Conservation (phyloP, 2,888 invertebrate species). For the Baronia brevicornis region DNA sequence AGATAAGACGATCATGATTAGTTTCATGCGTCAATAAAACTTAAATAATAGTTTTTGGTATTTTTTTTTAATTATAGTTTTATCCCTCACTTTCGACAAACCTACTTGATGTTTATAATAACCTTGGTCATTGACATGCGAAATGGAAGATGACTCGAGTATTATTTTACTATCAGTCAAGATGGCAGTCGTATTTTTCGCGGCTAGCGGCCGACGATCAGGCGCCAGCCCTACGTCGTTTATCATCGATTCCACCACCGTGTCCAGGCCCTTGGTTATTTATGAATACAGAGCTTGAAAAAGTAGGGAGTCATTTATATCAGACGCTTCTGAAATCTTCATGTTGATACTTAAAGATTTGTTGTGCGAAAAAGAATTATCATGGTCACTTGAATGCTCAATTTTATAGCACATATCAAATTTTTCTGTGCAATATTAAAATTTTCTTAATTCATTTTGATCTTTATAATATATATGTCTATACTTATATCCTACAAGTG, state of each 20-base stretch:
- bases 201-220: conserved; percentile 62
- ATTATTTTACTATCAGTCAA: conserved; percentile 72
- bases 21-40: too few species aligned
- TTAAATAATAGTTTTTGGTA: too few species aligned
- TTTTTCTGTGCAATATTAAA: too few species aligned
- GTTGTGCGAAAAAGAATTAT: too few species aligned
- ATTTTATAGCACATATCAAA: too few species aligned
- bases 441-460: too few species aligned
- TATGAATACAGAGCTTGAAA: conserved; percentile 43
- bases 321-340: conserved; percentile 21
- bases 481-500: too few species aligned
- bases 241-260: conserved; percentile 59
- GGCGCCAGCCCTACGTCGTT: conserved; percentile 62
- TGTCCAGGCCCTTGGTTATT: conserved; percentile 54
- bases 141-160: conserved; percentile 59
- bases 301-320: conserved; percentile 36
- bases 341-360: conserved; percentile 10
- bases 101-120: conserved; percentile 48
- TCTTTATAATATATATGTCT: too few species aligned
- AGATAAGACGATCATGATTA: too few species aligned
- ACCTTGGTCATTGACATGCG: conserved; percentile 64
- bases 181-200: conserved; percentile 73
- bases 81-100: conserved; percentile 30
- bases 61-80: conserved; percentile 3
- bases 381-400: too few species aligned